A percentile compares a stretch with the other conserved stretches of the same genome.
These are phyloP conservation scores for Thereva unica DNA, from an alignment of 2,888 invertebrate genomes.

Conservation along the genomic window DNA sequence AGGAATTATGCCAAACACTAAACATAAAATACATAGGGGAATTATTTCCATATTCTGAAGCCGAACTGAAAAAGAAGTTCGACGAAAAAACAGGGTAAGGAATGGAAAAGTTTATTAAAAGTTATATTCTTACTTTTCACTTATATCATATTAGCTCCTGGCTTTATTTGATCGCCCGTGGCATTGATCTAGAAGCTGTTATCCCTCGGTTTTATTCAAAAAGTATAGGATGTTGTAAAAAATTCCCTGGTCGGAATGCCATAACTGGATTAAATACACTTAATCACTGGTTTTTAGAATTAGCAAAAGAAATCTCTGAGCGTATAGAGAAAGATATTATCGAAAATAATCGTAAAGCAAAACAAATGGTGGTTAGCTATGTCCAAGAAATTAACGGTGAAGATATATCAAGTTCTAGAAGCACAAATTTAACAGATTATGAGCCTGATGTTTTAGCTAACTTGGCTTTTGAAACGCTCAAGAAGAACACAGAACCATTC, in stretches of 20 bases:
- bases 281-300: conserved; percentile 78
- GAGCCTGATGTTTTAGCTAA: conserved; percentile 69
- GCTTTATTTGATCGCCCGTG: conserved; percentile 84
- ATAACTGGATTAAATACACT: conserved; percentile 69
- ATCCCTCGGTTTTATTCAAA: conserved; percentile 82
- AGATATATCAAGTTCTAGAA: conserved; percentile 69
- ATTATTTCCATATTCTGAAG: conserved; percentile 70
- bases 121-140: not conserved
- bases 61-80: conserved; percentile 72
- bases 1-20: conserved; percentile 73
- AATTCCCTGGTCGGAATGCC: conserved; percentile 81
- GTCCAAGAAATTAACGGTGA: conserved; percentile 62
- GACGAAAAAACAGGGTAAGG: conserved; percentile 86
- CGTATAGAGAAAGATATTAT: conserved; percentile 77
- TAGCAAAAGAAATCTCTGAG: conserved; percentile 82
- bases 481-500: conserved; percentile 62
- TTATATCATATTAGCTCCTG: conserved; percentile 65
- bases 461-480: conserved; percentile 69
- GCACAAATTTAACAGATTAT: conserved; percentile 64
- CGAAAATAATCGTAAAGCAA: conserved; percentile 80
- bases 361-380: conserved; percentile 75
- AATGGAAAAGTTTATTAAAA: conserved; percentile 14
- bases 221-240: conserved; percentile 95
- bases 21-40: conserved; percentile 80
- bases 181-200: conserved; percentile 87